Percentiles rank a stretch among this genome's conserved stretches.
These are phyloP conservation scores for Drosophila rellima DNA, from an alignment of 2,888 invertebrate genomes.

Conservation along the genomic window DNA sequence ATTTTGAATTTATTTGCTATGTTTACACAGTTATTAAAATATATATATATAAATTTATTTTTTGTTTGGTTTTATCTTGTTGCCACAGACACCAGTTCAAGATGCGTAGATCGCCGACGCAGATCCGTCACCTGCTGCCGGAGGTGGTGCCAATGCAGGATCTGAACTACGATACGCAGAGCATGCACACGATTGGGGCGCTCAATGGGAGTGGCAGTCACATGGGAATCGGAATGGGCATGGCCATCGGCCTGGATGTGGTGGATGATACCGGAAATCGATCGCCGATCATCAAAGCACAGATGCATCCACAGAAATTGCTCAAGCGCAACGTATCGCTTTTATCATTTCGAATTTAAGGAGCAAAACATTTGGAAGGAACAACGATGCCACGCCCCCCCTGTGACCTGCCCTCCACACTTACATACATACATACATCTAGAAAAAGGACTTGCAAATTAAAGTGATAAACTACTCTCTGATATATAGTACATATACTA, in stretches of 20 bases:
- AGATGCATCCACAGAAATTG: constrained; percentile 76
- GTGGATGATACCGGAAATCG: constrained; percentile 70
- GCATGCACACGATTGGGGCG: constrained; percentile 73
- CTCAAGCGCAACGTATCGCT: constrained; percentile 85
- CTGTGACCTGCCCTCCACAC: constrained; percentile 47
- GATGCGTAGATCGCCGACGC: constrained; percentile 84
- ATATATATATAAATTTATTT: neutral
- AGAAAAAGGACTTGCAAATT: constrained; percentile 67
- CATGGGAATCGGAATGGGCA: constrained; percentile 66
- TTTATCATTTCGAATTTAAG: constrained; percentile 85
- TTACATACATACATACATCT: neutral
- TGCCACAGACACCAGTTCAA: constrained; percentile 84
- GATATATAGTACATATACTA: constrained; percentile 58
- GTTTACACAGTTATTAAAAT: neutral
- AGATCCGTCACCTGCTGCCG: constrained; percentile 85
- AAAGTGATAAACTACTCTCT: constrained; percentile 77
- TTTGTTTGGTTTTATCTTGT: neutral
- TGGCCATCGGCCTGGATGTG: constrained; percentile 66
- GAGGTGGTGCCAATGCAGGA: constrained; percentile 86
- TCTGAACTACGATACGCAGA: constrained; percentile 83
- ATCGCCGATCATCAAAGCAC: constrained; percentile 54
- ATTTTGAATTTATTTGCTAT: no score
- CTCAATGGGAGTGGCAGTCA: constrained; percentile 68
- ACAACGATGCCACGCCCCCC: constrained; percentile 59
- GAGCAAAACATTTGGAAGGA: constrained; percentile 27